Evolutionary conservation across 2,888 invertebrate genomes (phyloP).

Genomic region (Saturnia japonica): DNA sequence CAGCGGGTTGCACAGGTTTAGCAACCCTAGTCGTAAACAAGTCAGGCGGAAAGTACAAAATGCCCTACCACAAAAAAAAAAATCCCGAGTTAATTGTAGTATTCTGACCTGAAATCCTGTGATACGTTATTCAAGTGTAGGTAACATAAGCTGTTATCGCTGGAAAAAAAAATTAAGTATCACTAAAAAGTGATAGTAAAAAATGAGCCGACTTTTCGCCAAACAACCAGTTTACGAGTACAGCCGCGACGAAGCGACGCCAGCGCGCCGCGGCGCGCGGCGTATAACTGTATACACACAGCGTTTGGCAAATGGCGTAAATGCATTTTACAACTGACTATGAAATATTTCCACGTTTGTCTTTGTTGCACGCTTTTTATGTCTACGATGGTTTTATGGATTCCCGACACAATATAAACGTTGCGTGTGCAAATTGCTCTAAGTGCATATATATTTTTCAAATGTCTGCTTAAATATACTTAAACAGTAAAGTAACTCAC

Average conservation of each 20-base stretch:
- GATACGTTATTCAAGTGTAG: not conserved
- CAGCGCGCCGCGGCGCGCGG: not conserved
- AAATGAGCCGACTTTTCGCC: constrained; percentile 28
- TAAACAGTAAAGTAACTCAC: no score
- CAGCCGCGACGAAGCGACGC: constrained; percentile 31
- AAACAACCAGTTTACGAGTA: constrained; percentile 37
- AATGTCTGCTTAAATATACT: no score
- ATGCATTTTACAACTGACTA: constrained; percentile 34
- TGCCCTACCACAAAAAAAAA: not conserved
- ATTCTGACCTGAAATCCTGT: not conserved
- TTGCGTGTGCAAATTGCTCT: not conserved
- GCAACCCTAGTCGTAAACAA: no score
- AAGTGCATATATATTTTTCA: not conserved
- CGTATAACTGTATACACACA: not conserved
- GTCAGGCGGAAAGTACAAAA: no score
- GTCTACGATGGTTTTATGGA: not conserved
- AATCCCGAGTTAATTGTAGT: not conserved
- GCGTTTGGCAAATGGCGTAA: constrained; percentile 19
- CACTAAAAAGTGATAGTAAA: constrained; percentile 1
- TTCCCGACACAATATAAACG: not conserved
- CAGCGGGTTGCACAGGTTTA: no score
- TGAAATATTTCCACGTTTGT: constrained; percentile 21
- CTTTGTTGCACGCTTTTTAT: constrained; percentile 10
- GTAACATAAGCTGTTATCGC: not conserved
- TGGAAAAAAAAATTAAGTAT: not conserved